Evolutionary conservation across 2,888 invertebrate species (phyloP), one percentile per base, ranked within the genome.

Genomic region (Bombylius discolor): DNA sequence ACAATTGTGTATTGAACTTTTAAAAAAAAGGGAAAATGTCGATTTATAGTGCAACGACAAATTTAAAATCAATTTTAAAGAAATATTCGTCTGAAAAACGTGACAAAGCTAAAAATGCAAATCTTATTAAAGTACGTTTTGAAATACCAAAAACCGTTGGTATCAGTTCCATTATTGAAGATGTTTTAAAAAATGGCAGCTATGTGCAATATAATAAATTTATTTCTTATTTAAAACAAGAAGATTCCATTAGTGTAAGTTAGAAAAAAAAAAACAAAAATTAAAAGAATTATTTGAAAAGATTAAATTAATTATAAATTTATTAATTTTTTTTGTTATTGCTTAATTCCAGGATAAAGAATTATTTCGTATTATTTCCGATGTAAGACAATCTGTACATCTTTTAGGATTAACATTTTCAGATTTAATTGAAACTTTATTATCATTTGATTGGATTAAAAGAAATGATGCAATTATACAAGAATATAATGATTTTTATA

Each of bases 401-500:
- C 65, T 81, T 23, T 68, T 85, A 32, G 78, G 78, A 58, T 74
- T 78, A 34, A 75, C 77, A 55, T 78, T 83, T 61, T 75, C 77
- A 59, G 65, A 77, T 50, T 76, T 85, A 62, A 77, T 83, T 6
- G 81, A 84, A 70, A 78, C 79, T 4, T 61, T 85, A 33, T 70
- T 85, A 50, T 74, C 76, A 14, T 63, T 82, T n/a, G 71, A 75
- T 62, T 85, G 85, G 85, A 72, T 72, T 5, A 74, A 74, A 56
- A 70, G 79, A 53, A 71, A 72, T 39, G 56, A 49, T 1, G 7
- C 61, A 70, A 31, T 72, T 75, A 49, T 81, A 1, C 65, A 72
- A 42, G 77, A 77, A 42, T 87, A 81, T 67, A 79, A 81, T 65
- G 77, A 79, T 49, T 83, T 87, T 65, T 68, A 85, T 42, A 72